These are phyloP conservation scores for Nephrotoma appendiculata DNA, from an alignment of 2,888 invertebrate genomes.

Conservation along the genomic window DNA sequence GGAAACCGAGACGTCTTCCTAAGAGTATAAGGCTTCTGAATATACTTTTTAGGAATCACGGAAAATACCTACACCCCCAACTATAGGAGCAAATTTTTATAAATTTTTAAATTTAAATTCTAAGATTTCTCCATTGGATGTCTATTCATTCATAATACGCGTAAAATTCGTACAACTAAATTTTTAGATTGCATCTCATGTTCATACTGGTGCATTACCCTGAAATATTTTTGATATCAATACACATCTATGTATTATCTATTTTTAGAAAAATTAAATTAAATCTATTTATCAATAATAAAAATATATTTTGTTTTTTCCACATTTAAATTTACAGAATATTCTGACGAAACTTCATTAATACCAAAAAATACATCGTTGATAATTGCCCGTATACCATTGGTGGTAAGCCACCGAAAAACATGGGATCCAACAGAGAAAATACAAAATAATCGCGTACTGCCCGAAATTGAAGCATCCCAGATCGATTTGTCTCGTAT, in stretches of 20 bases:
- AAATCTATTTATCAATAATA: neutral
- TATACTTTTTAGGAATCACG: too few relatives aligned
- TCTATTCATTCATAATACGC: too few relatives aligned
- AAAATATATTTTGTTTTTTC: neutral
- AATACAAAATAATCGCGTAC: slow-evolving; percentile 28
- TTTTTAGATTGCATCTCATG: too few relatives aligned
- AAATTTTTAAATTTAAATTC: too few relatives aligned
- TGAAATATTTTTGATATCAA: neutral
- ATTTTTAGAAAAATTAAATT: neutral
- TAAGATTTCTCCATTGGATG: too few relatives aligned
- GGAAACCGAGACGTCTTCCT: too few relatives aligned
- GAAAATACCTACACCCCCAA: too few relatives aligned
- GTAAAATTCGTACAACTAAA: too few relatives aligned
- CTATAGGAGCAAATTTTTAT: too few relatives aligned
- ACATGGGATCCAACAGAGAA: slow-evolving; percentile 46
- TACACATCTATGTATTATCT: neutral
- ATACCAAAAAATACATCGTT: slow-evolving; percentile 97
- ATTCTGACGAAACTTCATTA: slow-evolving; percentile 75
- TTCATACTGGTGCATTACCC: neutral
- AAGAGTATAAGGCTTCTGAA: too few relatives aligned
- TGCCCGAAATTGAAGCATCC: slow-evolving; percentile 34
- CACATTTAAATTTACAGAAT: slow-evolving; percentile 46
- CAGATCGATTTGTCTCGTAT: slow-evolving; percentile 74
- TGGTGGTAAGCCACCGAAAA: slow-evolving; percentile 63
- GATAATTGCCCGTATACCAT: slow-evolving; percentile 83